Evolutionary conservation across 2,113 vertebrate species (phyloP).

Genomic region (Ammodytes dubius): DNA sequence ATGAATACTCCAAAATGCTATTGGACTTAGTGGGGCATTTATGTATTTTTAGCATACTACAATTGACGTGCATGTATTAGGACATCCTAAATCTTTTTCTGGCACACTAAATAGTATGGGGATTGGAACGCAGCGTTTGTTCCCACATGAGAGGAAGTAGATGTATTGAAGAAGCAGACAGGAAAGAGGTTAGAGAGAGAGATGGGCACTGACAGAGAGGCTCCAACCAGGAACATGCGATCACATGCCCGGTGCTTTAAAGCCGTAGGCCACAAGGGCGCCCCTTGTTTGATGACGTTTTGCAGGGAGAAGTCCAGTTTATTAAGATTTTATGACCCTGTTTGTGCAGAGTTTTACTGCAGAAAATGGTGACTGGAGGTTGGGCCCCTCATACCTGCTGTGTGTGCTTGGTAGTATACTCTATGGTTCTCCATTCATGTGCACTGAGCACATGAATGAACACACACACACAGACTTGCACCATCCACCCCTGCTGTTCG

Average conservation of each 20-base stretch:
- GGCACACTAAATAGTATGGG: too few species aligned
- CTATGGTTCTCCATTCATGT: conserved; percentile 32
- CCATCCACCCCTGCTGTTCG: conserved; percentile 12
- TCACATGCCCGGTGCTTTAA: neutral
- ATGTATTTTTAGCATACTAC: too few species aligned
- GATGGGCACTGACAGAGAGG: neutral
- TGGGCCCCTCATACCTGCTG: neutral
- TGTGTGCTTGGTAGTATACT: conserved; percentile 19
- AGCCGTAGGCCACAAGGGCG: accelerated
- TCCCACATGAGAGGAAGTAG: too few species aligned
- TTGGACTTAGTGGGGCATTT: too few species aligned
- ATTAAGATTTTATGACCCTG: conserved; percentile 19
- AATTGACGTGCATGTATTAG: too few species aligned
- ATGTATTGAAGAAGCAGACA: neutral
- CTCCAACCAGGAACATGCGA: accelerated
- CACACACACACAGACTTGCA: neutral
- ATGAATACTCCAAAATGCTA: too few species aligned
- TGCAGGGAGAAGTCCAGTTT: neutral
- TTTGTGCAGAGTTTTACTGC: conserved; percentile 21
- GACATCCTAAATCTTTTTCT: too few species aligned
- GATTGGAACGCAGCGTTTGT: too few species aligned
- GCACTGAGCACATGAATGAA: conserved; percentile 1
- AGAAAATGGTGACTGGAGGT: conserved; percentile 14
- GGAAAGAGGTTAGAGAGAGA: neutral
- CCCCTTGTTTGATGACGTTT: neutral